Conservation (phyloP, 2,888 invertebrate genomes). For the Tipula confusa region DNA sequence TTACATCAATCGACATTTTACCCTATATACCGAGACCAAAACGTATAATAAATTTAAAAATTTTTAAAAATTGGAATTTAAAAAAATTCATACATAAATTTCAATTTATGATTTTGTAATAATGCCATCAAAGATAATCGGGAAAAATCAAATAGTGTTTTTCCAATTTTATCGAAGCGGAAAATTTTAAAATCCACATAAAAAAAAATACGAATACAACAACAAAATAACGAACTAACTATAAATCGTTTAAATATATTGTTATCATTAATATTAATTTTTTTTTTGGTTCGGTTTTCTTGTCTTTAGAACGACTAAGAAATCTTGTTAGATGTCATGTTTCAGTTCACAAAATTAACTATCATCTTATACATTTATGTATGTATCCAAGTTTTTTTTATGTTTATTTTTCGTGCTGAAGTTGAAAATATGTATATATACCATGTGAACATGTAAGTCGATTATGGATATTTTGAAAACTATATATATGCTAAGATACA, state of each 20-base stretch:
- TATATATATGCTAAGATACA: not conserved
- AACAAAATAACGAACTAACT: not conserved
- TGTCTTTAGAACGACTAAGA: not conserved
- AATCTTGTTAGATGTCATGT: slow-evolving; percentile 14
- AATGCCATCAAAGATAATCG: not conserved
- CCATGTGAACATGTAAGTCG: not conserved
- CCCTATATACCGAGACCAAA: not conserved
- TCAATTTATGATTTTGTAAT: not conserved
- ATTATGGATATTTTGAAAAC: not conserved
- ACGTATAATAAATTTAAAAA: not conserved
- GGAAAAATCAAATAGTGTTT: not conserved
- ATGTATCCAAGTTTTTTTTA: not conserved
- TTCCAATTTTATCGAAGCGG: not conserved
- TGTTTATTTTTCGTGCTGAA: not conserved
- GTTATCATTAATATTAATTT: not conserved
- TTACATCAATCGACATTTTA: too few species aligned
- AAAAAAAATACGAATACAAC: not conserved
- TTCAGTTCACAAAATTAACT: slow-evolving; percentile 20
- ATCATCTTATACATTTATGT: not conserved
- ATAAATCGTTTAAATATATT: slow-evolving; percentile 25
- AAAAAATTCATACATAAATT: not conserved
- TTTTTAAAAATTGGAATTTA: not conserved
- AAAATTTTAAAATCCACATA: not conserved
- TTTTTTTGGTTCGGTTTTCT: not conserved
- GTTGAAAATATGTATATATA: not conserved